Evolutionary conservation across 2,113 vertebrate species (phyloP).

Genomic region (Cyphomyrus discorhynchus): DNA sequence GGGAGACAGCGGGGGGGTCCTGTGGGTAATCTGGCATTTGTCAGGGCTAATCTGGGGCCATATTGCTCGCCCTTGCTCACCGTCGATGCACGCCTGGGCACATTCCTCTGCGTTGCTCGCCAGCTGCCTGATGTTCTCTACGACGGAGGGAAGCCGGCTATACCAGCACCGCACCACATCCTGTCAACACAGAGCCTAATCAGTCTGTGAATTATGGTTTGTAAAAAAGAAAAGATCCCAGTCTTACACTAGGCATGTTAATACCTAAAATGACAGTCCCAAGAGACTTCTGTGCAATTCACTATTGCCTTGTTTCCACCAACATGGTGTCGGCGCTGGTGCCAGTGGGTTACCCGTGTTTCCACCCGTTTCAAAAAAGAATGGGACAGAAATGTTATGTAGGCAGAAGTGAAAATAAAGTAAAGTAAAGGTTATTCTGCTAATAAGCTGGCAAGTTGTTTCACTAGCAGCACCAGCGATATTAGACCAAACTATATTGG

Average conservation of each 20-base stretch:
- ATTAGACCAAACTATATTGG: no score
- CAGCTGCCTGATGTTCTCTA: constrained; percentile 66
- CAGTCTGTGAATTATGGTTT: not conserved
- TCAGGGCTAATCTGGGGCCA: no score
- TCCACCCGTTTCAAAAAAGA: no score
- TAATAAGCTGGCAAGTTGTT: no score
- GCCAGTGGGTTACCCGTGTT: no score
- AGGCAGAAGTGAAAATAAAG: no score
- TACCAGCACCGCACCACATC: constrained; percentile 93
- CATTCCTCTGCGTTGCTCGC: constrained; percentile 76
- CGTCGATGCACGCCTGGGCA: constrained; percentile 64
- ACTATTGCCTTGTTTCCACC: not conserved
- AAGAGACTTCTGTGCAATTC: not conserved
- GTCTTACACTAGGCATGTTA: not conserved
- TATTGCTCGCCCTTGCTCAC: constrained; percentile 46
- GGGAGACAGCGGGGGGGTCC: constrained; percentile 42
- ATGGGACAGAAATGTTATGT: no score
- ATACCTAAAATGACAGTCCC: not conserved
- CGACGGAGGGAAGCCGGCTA: constrained; percentile 67
- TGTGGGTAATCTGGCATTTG: constrained; percentile 64
- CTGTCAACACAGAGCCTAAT: constrained; percentile 46
- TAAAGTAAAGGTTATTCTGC: no score
- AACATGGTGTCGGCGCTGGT: no score
- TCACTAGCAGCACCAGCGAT: no score
- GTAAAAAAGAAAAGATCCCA: not conserved